These are phyloP conservation scores for Geophilus truncorum DNA, from an alignment of 2,888 invertebrate genomes.

Conservation along the genomic window DNA sequence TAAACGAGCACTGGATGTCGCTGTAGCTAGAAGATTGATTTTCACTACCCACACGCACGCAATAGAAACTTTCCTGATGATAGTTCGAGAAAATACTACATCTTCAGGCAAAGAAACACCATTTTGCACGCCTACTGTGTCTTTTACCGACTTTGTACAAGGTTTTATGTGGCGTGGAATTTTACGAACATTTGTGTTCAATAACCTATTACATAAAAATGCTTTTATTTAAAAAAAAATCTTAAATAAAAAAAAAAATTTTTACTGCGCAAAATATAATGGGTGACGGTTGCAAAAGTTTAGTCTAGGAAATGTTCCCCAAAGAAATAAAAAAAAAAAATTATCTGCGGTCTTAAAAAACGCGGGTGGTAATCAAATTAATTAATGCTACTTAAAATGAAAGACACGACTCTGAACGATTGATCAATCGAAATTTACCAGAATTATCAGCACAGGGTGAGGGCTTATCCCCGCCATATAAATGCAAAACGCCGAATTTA, in stretches of 20 bases:
- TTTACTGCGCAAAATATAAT: neutral
- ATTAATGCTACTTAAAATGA: neutral
- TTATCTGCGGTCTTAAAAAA: no score
- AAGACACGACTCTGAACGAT: neutral
- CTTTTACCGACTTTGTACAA: neutral
- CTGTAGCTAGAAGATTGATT: neutral
- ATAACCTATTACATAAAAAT: neutral
- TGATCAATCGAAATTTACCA: neutral
- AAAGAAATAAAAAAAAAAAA: no score
- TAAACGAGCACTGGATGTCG: slow-evolving; percentile 21
- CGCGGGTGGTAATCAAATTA: neutral
- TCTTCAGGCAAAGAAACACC: neutral
- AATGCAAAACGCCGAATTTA: neutral
- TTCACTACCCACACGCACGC: neutral
- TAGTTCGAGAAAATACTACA: neutral
- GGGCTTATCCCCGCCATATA: neutral
- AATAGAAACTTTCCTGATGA: neutral
- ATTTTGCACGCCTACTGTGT: neutral
- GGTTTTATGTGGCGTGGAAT: neutral
- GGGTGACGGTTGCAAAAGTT: no score
- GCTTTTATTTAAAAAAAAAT: no score
- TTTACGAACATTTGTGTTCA: neutral
- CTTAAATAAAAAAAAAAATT: neutral
- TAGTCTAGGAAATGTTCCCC: no score
- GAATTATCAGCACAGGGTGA: neutral